These are phyloP conservation scores for Mnemiopsis leidyi DNA, from an alignment of 37 sponge, comb jelly and placozoan genomes.

Conservation along the genomic window DNA sequence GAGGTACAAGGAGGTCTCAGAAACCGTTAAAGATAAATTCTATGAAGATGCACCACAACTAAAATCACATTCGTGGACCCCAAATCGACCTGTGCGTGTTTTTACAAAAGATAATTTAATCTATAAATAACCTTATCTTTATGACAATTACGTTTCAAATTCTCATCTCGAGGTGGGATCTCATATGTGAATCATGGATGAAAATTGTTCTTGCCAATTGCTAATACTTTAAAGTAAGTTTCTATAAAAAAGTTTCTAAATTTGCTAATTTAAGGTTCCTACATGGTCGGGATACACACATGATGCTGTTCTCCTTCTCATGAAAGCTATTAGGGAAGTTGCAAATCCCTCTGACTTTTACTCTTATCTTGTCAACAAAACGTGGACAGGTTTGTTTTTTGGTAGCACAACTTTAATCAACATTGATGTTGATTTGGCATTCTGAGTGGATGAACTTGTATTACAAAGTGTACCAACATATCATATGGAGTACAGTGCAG, in stretches of 20 bases:
- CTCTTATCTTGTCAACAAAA: not conserved
- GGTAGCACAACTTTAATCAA: not conserved
- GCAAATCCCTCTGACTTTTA: not conserved
- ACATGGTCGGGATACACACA: conserved; percentile 11
- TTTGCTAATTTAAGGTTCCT: too few relatives aligned
- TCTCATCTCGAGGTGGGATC: too few relatives aligned
- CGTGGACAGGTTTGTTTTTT: not conserved
- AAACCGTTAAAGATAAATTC: not conserved
- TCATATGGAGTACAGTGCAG: too few relatives aligned
- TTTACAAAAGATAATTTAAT: too few relatives aligned
- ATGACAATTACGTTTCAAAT: too few relatives aligned
- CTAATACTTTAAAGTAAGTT: too few relatives aligned
- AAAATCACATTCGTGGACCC: not conserved
- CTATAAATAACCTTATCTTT: too few relatives aligned
- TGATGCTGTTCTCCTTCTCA: not conserved
- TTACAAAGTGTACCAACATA: too few relatives aligned
- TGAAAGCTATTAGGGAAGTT: not conserved
- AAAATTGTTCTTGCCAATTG: too few relatives aligned
- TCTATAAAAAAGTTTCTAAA: too few relatives aligned
- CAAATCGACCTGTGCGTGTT: not conserved
- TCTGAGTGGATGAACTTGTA: too few relatives aligned
- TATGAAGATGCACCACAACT: not conserved
- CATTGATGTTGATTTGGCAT: not conserved
- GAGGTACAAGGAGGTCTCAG: not conserved
- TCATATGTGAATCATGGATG: too few relatives aligned